Base-by-base conservation (phyloP, 1,140 invertebrate genomes). In the Brachionus rotundiformis region DNA sequence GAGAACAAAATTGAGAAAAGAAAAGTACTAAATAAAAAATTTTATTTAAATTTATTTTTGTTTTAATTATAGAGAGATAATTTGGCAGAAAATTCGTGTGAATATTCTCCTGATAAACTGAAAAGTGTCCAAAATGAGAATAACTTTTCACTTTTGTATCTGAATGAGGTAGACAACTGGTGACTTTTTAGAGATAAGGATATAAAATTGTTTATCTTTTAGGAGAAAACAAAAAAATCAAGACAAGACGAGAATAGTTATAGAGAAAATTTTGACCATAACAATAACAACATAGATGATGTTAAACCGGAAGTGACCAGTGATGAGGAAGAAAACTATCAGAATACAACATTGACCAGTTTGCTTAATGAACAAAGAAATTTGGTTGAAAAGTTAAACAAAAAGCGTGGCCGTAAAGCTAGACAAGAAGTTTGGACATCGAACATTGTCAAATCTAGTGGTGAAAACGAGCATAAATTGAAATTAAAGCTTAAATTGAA, bases 401-500 rank as follows among this genome's bases (percentile, higher is more conserved):
- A 73, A 27, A 73, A 25, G 23, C 23, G 36, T 23, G 19, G 19
- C 13, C 16, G 16, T 3, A 73, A 73, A 44, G 13, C 36, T 8
- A 73, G 36, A 73, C 25, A 36, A 73, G 36, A 39, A 25, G 19
- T 25, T 27, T 41, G 25, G 23, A 73, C 27, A 3, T 36, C 16
- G 3, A 68, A 68, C 29, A 68, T 36, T 33, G 8, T 41, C 2
- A 44, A 41, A 8, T 19, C 19, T 3, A 44, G 29, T 44, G 36
- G 8, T 4, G 68, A 73, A 13, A 73, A 73, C 19, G 68, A 73
- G 13, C 13, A 44, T 19, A 73, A 73, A 44, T 73, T 73, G 11
- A 73, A 73, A 73, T 44, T 73, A 19, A 73, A 73, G 44, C 19
- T 73, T n/a, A n/a, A n/a, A n/a, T n/a, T n/a, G 3, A 68, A 68